Base-by-base conservation (phyloP, 2,888 invertebrate species). In the Drosophila multiciliata region DNA sequence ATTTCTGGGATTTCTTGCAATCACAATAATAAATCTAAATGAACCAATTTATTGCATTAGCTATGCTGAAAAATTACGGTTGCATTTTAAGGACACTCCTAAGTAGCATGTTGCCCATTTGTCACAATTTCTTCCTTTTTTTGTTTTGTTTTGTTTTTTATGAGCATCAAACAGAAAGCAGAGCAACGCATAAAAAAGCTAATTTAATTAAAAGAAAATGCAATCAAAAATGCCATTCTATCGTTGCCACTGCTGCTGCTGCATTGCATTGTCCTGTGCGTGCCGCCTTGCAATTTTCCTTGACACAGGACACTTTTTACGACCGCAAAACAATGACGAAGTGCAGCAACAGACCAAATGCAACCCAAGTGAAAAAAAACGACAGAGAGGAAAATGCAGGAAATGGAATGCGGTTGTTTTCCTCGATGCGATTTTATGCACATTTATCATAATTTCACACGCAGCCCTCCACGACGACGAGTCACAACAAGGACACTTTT, bases 381-480 rank as follows among this genome's bases (percentile, higher is more conserved):
- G 20, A 7, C 8, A 42, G 26, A 35, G 32, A 42, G 62, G 70
- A 50, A 76, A 60, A 57, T 66, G 66, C 42, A 49, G 70, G 50
- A 78, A 60, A 57, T 58, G 63, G 66, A 62, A 69, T 73, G 79
- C 76, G 76, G 69, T 77, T 71, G 59, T 84, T 83, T 59, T 66
- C 66, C 83, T 78, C 66, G 80, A 62, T 80, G 86, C 88, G 84
- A 87, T 85, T 85, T 87, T 87, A 87, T 87, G 89, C 87, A 85
- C 87, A 87, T 87, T 87, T 87, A 89, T 87, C 87, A 87, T 87
- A 87, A 87, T 87, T 87, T 87, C 89, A 87, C 89, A 87, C 89
- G 87, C 83, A 85, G 89, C 86, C 81, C 75, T 73, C 73, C 38
- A 23, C 45, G 79, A 72, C 81, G 73, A 57, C 70, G 52, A 66